Evolutionary conservation across 2,888 invertebrate species (phyloP), one percentile per base, ranked within the genome.

Genomic region (Ochlodes sylvanus): DNA sequence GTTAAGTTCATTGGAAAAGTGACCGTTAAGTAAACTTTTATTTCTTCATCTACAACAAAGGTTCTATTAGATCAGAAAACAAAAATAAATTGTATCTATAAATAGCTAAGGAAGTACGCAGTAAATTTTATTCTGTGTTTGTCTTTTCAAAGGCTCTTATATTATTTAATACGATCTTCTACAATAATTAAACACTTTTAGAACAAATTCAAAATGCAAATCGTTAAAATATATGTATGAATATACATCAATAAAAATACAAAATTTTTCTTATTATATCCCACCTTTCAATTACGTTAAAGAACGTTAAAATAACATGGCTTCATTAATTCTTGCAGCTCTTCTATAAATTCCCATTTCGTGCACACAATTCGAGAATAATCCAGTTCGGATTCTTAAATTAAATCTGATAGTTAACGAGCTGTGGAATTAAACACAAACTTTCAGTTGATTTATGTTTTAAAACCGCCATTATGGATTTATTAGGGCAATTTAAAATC

Each of bases 21-120:
- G 61, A 56, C 55, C 56, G 65, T 70, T 69, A 70, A 70, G 70
- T 68, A 71, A 71, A 70, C 70, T 70, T 62, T 66, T 69, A 68
- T 71, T 69, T 69, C 65, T 66, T 52, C 44, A 47, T 50, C 58
- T 19, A 19, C 21, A 56, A 12, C 10, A 38, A 21, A 47, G 4
- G 6, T 38, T 50, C 52, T 52, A 52, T 34, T 38, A 65, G 27
- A 32, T 38, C 17, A 19, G 12, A 10, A 10, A 19, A 3, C 44
- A 6, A 27, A 5, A 27, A 27, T 27, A 27, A 4, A 27, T 27
- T 27, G 27, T 5, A 27, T 27, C 27, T 27, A 27, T 27, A 27
- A 27, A 27, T 4, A 27, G 27, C 27, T 27, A 4, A 27, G 27
- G 5, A 34, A 32, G 7, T 38, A 12, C 10, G 10, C 3, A 38